phyloP scores from a whole-genome alignment of 2,797 vertebrate genomes.

The Geotrypetes seraphini region DNA sequence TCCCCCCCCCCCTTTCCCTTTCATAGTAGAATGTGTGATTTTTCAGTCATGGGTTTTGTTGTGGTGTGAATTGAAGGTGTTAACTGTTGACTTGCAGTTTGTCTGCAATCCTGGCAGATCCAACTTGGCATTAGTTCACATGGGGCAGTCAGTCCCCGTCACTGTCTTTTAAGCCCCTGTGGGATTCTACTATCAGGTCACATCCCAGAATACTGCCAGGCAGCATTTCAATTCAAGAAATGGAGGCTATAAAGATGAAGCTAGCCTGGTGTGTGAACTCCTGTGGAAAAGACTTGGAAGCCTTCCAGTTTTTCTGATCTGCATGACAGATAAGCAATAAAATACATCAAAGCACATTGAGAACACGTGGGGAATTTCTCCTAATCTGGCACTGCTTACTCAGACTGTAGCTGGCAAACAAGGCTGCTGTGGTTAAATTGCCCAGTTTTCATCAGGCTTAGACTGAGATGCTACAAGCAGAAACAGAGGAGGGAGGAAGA shows the following conservation, averaged over 20 bases:
- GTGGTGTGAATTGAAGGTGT: conserved; percentile 37
- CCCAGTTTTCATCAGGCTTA: conserved; percentile 34
- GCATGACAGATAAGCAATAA: conserved; percentile 91
- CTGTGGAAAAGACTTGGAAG: conserved; percentile 85
- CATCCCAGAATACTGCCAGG: conserved; percentile 89
- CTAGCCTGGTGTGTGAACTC: conserved; percentile 89
- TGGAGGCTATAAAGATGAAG: conserved; percentile 79
- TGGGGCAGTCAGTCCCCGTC: conserved; percentile 46
- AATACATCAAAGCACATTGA: conserved; percentile 78
- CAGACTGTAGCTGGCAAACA: conserved; percentile 53
- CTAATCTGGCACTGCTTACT: conserved; percentile 52
- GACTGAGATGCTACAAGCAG: conserved; percentile 14
- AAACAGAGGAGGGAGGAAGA: conserved; percentile 18
- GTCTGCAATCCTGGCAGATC: conserved; percentile 39
- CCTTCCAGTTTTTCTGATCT: conserved; percentile 73
- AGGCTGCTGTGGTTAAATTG: conserved; percentile 36
- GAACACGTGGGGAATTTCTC: conserved; percentile 68
- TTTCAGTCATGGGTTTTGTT: conserved; percentile 39
- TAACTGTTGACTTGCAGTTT: conserved; percentile 29
- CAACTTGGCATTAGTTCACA: conserved; percentile 39
- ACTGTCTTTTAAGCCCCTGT: conserved; percentile 81
- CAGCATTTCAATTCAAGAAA: conserved; percentile 88
- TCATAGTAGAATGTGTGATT: conserved; percentile 20
- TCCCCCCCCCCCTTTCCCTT: background rate
- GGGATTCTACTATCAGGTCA: conserved; percentile 89